Conservation (phyloP, 2,797 vertebrate genomes). For the Sebastes cheni region DNA sequence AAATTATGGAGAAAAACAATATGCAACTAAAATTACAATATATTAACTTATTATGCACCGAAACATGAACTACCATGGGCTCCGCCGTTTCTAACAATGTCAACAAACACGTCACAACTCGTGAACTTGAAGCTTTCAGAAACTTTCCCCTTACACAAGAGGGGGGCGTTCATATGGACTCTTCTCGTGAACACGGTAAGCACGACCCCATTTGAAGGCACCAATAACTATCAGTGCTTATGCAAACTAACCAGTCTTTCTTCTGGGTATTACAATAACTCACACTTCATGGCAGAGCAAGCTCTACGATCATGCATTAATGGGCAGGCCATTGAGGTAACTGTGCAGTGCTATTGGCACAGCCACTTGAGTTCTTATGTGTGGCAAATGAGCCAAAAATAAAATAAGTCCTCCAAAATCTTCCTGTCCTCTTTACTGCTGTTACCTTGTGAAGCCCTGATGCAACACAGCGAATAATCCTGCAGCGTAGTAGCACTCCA, state of each 20-base stretch:
- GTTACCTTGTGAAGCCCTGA: conserved; percentile 26
- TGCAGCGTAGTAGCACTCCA: conserved; percentile 9
- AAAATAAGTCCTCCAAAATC: conserved; percentile 51
- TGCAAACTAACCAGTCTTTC: neutral
- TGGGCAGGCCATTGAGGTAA: conserved; percentile 35
- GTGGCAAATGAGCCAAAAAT: conserved; percentile 55
- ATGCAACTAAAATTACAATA: too few relatives aligned
- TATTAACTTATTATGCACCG: too few relatives aligned
- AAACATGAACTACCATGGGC: too few relatives aligned
- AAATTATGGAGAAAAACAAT: too few relatives aligned
- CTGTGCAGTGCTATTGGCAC: conserved; percentile 41
- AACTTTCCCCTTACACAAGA: too few relatives aligned
- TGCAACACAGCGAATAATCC: conserved; percentile 34
- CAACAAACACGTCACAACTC: too few relatives aligned
- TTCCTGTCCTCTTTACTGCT: too few relatives aligned
- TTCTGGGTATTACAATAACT: neutral
- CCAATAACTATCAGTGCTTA: neutral
- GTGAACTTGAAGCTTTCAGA: too few relatives aligned
- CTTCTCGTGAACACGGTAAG: too few relatives aligned
- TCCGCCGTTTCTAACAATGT: accelerated
- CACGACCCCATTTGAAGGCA: too few relatives aligned
- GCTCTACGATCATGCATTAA: conserved; percentile 40
- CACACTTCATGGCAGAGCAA: neutral
- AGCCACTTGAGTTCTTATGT: conserved; percentile 44
- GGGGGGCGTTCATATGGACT: too few relatives aligned